Percentiles rank a stretch among this genome's conserved stretches.
Evolutionary conservation across 1,140 invertebrate genomes (phyloP).

Genomic region (Heliothis virescens): DNA sequence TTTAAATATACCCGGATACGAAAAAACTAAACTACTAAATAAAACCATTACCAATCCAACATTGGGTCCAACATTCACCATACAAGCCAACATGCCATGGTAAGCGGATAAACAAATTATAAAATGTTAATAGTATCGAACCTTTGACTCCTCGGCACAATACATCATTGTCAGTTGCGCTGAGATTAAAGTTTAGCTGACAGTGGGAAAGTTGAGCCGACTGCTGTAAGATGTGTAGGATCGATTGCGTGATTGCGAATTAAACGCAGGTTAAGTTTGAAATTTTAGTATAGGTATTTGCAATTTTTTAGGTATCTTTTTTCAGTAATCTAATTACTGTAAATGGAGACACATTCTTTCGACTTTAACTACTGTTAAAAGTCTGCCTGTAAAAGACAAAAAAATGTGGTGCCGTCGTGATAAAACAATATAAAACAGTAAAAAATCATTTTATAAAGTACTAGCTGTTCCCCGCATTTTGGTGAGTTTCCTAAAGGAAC

Average conservation of each 20-base stretch:
- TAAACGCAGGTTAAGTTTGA: neutral
- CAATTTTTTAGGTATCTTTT: too few species aligned
- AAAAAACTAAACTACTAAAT: neutral
- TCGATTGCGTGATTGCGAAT: neutral
- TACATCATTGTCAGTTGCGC: slow-evolving; percentile 78
- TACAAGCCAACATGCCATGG: slow-evolving; percentile 16
- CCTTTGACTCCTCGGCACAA: slow-evolving; percentile 79
- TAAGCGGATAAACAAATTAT: slow-evolving; percentile 74
- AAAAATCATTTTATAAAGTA: too few species aligned
- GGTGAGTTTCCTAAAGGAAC: too few species aligned
- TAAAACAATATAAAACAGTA: too few species aligned
- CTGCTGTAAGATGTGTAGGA: neutral
- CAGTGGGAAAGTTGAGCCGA: slow-evolving; percentile 42
- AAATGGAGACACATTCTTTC: too few species aligned
- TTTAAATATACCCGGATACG: neutral
- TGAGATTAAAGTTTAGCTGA: slow-evolving; percentile 21
- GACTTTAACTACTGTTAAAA: too few species aligned
- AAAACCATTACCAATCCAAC: neutral
- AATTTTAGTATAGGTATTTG: neutral
- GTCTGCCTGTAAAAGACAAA: too few species aligned
- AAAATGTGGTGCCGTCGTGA: too few species aligned
- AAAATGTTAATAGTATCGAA: slow-evolving; percentile 82
- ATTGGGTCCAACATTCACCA: slow-evolving; percentile 50
- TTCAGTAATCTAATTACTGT: too few species aligned
- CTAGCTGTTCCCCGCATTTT: too few species aligned